phyloP scores from a whole-genome alignment of 1,140 invertebrate species.

The Leptinotarsa lineolata region DNA sequence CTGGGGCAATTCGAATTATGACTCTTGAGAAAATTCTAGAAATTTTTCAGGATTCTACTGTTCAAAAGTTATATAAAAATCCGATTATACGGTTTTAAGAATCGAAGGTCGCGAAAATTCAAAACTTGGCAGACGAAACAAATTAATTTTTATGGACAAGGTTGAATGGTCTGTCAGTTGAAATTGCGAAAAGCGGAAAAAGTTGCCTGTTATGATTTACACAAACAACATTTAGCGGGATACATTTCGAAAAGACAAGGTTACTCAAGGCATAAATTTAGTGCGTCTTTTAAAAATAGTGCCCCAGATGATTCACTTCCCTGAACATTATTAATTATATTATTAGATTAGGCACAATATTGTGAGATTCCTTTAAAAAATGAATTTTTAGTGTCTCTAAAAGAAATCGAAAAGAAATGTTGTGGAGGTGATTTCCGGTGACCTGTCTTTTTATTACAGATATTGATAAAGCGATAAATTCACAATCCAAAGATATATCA shows the following conservation, averaged over 20 bases:
- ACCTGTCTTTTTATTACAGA: too few species aligned
- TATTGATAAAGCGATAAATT: too few species aligned
- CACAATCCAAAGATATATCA: too few species aligned
- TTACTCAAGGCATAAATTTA: constrained; percentile 1
- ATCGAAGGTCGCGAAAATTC: neutral
- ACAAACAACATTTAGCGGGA: constrained; percentile 4
- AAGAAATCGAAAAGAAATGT: too few species aligned
- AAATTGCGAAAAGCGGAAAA: constrained; percentile 4
- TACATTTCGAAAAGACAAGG: constrained; percentile 5
- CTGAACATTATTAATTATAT: neutral
- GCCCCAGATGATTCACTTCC: neutral
- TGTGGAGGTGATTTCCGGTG: too few species aligned
- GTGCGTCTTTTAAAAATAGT: constrained; percentile 1
- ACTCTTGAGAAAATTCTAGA: neutral
- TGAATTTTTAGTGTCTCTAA: too few species aligned
- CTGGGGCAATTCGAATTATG: neutral
- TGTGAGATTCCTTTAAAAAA: too few species aligned
- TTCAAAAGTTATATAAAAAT: neutral
- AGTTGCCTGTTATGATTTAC: neutral
- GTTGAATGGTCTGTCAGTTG: neutral
- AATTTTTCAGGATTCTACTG: neutral
- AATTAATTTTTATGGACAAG: constrained; percentile 2
- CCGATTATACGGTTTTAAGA: neutral
- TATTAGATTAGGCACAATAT: too few species aligned
- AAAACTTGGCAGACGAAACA: neutral